Evolutionary conservation across 2,113 vertebrate genomes (phyloP).

Genomic region (Aphelocoma coerulescens): DNA sequence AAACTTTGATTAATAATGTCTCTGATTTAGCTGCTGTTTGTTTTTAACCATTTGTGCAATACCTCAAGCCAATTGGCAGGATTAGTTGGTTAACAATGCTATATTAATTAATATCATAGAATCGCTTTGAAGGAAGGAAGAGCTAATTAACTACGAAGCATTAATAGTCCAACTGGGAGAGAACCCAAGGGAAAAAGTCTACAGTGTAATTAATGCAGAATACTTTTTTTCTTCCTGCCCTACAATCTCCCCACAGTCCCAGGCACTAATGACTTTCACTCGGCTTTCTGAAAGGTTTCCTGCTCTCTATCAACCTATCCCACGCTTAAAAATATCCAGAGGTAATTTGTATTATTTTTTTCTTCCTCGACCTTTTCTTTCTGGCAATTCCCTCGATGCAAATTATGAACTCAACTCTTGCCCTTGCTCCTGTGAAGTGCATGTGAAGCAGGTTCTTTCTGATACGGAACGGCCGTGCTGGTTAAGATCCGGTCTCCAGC

Average conservation of each 20-base stretch:
- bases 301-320: not conserved
- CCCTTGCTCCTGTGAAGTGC: not conserved
- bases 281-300: constrained; percentile 7
- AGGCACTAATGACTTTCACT: not conserved
- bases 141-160: constrained; percentile 21
- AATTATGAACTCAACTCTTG: not conserved
- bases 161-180: not conserved
- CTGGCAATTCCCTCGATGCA: fast-evolving
- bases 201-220: constrained; percentile 42
- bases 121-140: not conserved
- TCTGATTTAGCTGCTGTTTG: not conserved
- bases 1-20: not conserved
- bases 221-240: not conserved
- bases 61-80: not conserved
- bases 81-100: constrained; percentile 2
- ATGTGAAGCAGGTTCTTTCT: not conserved
- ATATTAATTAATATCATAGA: constrained; percentile 26
- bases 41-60: constrained; percentile 41
- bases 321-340: not conserved
- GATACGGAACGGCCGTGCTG: not conserved
- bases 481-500: not conserved
- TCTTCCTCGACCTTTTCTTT: not conserved
- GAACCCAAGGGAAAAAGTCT: constrained; percentile 31
- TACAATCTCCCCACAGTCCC: not conserved
- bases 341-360: not conserved